Evolutionary conservation across 2,113 vertebrate species (phyloP), one percentile per base, ranked within the genome.

Genomic region (Montifringilla adamsi): DNA sequence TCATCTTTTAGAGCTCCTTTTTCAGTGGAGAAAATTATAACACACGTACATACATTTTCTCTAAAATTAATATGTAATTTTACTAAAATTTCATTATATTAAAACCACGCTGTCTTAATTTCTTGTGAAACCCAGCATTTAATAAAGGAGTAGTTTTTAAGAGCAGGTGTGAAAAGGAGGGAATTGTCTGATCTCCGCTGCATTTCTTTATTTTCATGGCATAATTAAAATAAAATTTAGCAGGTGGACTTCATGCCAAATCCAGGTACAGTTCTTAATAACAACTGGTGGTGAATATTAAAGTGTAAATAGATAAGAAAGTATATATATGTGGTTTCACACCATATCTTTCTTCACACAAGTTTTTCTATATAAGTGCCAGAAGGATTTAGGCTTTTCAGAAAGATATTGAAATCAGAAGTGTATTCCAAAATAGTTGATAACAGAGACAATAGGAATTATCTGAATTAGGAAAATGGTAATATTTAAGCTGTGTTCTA

Each of bases 1-100:
- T 95, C 39, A 78, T 95, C 80, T 84, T 91, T 84, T 90, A 44
- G 16, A 95, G 87, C 73, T 84, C 21, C 56, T 52, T 94, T 95
- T 90, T 89, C 58, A 31, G 50, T 84, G 60, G 15, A 30, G 24
- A 87, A 92, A 87, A 59, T 81, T 4, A 64, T 77, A 75, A 39
- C 66, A 47, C 74, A 30, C 15, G 55, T 75, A 46, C 17, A 47
- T 77, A 33, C 22, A 53, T 77, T 79, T 94, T 37, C 41, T 77
- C 10, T 69, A 73, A 73, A 80, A 86, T 77, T 37, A 44, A 17
- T 59, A 49, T 44, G 13, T 53, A n/a, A 17, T 95, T 96, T 89
- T 82, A 55, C 47, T 89, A 62, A 77, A 59, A 85, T 49, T 53
- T 64, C 10, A 30, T 23, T 69, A 15, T 82, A 75, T 90, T 94